phyloP scores from a whole-genome alignment of 2,113 vertebrate species.

The Ceyx melanurus region DNA sequence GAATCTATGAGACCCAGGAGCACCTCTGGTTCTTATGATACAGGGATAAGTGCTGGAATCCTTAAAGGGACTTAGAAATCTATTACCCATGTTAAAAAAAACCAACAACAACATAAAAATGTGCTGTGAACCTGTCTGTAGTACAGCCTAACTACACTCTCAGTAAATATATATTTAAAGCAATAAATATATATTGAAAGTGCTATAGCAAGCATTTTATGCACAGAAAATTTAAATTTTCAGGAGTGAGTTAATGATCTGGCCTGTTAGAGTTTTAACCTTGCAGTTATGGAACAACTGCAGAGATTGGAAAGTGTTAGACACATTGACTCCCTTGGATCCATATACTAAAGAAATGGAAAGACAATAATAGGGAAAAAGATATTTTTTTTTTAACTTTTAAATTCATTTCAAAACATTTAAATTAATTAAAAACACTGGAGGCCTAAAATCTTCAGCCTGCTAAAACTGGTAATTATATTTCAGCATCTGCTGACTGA shows the following conservation, averaged over 20 bases:
- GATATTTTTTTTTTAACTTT: conserved; percentile 14
- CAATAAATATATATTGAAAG: not conserved
- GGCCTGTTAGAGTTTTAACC: not conserved
- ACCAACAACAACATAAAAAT: not conserved
- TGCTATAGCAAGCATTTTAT: not conserved
- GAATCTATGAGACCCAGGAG: not conserved
- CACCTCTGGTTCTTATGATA: not conserved
- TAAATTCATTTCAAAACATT: conserved; percentile 40
- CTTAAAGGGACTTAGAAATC: not conserved
- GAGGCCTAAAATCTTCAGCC: not conserved
- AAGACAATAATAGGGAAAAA: conserved; percentile 59
- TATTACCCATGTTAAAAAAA: not conserved
- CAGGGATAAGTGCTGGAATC: not conserved
- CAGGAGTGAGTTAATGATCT: conserved; percentile 38
- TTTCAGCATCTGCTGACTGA: conserved; percentile 47
- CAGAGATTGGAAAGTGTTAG: conserved; percentile 58
- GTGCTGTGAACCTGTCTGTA: not conserved
- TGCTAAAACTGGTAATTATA: conserved; percentile 27
- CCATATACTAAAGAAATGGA: conserved; percentile 50
- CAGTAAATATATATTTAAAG: not conserved
- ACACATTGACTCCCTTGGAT: conserved; percentile 24
- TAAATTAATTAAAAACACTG: conserved; percentile 23
- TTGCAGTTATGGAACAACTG: conserved; percentile 53
- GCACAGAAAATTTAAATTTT: not conserved
- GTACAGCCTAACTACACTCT: not conserved